Conservation (phyloP, 2,113 vertebrate genomes). For the Cavia aperea region DNA sequence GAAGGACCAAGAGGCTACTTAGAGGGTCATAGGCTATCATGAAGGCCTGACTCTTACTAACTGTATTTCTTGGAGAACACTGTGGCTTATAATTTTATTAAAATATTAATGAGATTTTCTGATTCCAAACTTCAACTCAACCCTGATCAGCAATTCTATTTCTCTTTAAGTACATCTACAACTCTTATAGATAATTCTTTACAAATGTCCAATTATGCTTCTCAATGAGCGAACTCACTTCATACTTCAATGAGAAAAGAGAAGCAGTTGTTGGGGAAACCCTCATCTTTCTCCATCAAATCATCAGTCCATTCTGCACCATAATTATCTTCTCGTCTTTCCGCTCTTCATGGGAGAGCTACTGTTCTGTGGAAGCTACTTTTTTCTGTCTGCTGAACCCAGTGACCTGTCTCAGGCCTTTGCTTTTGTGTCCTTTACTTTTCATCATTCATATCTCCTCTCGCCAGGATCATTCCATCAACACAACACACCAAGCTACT, state of each 20-base stretch:
- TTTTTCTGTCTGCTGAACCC: not conserved
- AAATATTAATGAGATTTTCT: constrained; percentile 7
- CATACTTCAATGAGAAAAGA: not conserved
- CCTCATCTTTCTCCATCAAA: not conserved
- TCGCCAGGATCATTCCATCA: not conserved
- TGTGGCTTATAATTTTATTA: not conserved
- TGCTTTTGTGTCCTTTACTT: not conserved
- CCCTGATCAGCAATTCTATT: not conserved
- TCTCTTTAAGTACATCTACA: not conserved
- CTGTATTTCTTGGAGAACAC: constrained; percentile 8
- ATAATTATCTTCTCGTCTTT: not conserved
- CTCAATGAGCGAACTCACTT: not conserved
- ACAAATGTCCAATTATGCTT: not conserved
- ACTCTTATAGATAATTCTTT: not conserved
- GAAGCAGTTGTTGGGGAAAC: not conserved
- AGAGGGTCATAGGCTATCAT: not conserved
- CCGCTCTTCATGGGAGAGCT: not conserved
- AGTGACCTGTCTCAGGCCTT: not conserved
- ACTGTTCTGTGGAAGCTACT: not conserved
- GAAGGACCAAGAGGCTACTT: not conserved
- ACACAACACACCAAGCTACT: not conserved
- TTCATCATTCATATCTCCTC: not conserved
- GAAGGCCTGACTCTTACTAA: not conserved
- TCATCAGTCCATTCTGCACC: not conserved
- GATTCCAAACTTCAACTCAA: not conserved